Base-by-base conservation (phyloP, 1,140 invertebrate species). In the Panulirus ornatus region DNA sequence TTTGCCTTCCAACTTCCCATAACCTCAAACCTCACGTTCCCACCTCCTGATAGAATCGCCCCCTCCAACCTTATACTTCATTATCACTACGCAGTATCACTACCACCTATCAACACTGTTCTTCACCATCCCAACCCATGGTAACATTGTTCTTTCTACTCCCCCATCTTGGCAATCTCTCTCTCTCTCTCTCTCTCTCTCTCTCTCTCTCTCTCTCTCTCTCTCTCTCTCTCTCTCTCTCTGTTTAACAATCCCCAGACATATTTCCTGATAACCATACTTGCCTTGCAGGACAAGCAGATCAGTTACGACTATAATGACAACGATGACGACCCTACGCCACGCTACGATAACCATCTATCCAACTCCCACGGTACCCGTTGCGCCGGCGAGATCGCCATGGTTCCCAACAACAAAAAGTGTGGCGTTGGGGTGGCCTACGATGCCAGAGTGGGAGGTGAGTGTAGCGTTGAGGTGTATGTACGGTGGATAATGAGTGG, bases 221-320 rank as follows among this genome's bases (percentile, higher is more conserved):
- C 27, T 78, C 75, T 38, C 14, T 38, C 75, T 16, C 34, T 42
- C 40, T 14, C 6, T 36, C 75, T 78, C 38, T 42, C 38, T 42
- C 6, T 27, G 16, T 78, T 27, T 36, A 5, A 78, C 75, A 8
- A 71, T n/a, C 9, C 30, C 27, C 38, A 5, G 14, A 76, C 36
- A 36, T 30, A 19, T 30, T 42, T 34, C 30, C 30, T n/a, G 2
- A 44, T 51, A 42, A 36, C 30, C 16, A 27, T 27, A 2, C 75
- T 78, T 16, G 8, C 73, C n/a, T 19, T 79, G 16, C 90, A 97
- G 97, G 97, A 98, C 94, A 94, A 96, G 3, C 94, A 95, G 79
- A 97, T 98, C 22, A 98, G 97, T 94, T 97, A 96, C 93, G 97
- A 99, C 93, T 95, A 97, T 42, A 98, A 97, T 93, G 96, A 97